Evolutionary conservation across 2,888 invertebrate genomes (phyloP), one percentile per base, ranked within the genome.

Genomic region (Hemistola chrysoprasaria): DNA sequence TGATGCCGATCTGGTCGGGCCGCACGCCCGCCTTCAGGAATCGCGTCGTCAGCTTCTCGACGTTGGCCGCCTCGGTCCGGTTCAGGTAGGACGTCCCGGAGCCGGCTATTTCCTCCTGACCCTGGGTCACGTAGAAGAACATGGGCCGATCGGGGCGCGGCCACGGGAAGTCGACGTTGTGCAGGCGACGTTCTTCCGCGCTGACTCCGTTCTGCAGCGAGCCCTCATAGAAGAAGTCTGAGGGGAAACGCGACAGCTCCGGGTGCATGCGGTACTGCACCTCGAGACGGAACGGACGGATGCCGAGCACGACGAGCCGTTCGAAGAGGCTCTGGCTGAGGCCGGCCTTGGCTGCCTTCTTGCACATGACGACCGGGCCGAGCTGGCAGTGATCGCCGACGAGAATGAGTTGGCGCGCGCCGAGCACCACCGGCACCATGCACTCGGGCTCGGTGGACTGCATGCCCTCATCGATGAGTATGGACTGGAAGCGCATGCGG

Each of bases 211-310:
- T 99, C 76, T 99, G 99, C 31, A 99, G 90, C 1, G 98, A 98
- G 0, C 99, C 99, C 74, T 99, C 99, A 70, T 99, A 99, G 85
- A 99, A 99, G 86, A 99, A 98, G 80, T 99, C 99, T 0, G 98
- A 99, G 0, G 99, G 99, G 76, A 99, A 99, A 41, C 97, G 93
- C 0, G 98, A 97, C 5, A 99, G 90, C 65, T 98, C 97, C 0
- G 99, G 99, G 72, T 99, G 99, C 99, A 99, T 99, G 33, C 99
- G 94, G 78, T 99, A 99, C 72, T 99, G 99, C 0, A 98, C 97
- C 78, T 99, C 98, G 24, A 99, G 91, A 0, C 99, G 93, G 81
- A 99, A 98, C 0, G 99, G 99, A 11, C 98, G 92, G 59, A 98
- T 99, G 5, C 99, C 99, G 3, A 99, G 91, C 0, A 99, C 98